phyloP scores from a whole-genome alignment of 2,797 vertebrate genomes.

The Rhadinocentrus ornatus region DNA sequence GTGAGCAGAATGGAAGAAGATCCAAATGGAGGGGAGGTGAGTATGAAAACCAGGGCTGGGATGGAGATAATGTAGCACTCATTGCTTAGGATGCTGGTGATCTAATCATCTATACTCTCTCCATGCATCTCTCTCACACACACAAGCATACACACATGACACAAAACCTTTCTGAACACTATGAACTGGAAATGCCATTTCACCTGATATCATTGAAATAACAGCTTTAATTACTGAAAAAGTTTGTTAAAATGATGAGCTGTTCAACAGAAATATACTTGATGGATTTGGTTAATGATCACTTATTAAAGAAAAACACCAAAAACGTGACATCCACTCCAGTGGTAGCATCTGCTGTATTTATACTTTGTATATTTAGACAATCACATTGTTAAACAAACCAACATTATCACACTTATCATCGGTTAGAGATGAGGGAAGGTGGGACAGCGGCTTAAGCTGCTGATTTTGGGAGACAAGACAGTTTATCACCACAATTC shows the following conservation, averaged over 20 bases:
- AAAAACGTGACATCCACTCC: background rate
- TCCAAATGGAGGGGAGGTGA: constrained; percentile 58
- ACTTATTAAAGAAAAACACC: background rate
- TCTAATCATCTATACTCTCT: constrained; percentile 60
- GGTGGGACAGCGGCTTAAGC: too few relatives aligned
- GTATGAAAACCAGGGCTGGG: constrained; percentile 46
- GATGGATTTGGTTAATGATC: background rate
- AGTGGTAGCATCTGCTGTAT: background rate
- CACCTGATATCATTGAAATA: constrained; percentile 8
- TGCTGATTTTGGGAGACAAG: too few relatives aligned
- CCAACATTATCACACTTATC: background rate
- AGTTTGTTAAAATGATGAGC: background rate
- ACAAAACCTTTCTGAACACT: constrained; percentile 9
- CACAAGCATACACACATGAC: constrained; percentile 15
- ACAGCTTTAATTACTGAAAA: background rate
- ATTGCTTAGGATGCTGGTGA: constrained; percentile 68
- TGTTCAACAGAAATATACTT: background rate
- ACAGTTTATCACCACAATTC: background rate
- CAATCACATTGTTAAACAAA: background rate
- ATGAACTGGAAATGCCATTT: constrained; percentile 14
- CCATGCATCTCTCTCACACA: constrained; percentile 5
- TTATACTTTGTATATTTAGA: background rate
- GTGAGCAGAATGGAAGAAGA: constrained; percentile 50
- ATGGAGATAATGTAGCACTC: constrained; percentile 67
- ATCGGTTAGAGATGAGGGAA: background rate